Percentiles rank a stretch among this genome's conserved stretches.
phyloP scores from a whole-genome alignment of 2,797 vertebrate species.

The Lithobates sylvaticus region DNA sequence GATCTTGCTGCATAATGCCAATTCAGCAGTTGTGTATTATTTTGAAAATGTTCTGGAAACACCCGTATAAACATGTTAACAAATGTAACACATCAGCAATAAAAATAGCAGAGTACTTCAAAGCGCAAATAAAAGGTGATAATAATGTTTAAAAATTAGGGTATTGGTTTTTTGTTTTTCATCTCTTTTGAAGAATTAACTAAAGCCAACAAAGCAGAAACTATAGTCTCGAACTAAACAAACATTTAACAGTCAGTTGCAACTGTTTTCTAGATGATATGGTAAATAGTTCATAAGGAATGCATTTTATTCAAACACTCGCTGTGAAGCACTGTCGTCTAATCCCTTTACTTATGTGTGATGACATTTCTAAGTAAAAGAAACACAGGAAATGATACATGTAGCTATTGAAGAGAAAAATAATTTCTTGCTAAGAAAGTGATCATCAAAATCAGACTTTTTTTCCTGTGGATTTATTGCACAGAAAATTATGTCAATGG shows the following conservation, averaged over 20 bases:
- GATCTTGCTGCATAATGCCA: neutral
- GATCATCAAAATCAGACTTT: constrained; percentile 54
- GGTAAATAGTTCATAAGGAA: constrained; percentile 63
- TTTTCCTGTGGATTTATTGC: constrained; percentile 39
- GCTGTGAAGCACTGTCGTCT: constrained; percentile 61
- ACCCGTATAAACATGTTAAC: constrained; percentile 32
- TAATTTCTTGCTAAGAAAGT: constrained; percentile 60
- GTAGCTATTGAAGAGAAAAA: constrained; percentile 61
- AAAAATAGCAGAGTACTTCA: constrained; percentile 50
- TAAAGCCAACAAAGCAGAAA: constrained; percentile 63
- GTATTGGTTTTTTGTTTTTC: constrained; percentile 42
- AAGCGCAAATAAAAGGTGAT: constrained; percentile 49
- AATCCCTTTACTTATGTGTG: constrained; percentile 62
- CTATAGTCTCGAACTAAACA: constrained; percentile 59
- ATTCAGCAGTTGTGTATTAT: constrained; percentile 14
- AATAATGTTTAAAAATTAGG: constrained; percentile 52
- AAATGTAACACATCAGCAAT: constrained; percentile 49
- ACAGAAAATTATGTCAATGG: constrained; percentile 23
- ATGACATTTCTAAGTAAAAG: constrained; percentile 63
- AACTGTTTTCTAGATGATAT: constrained; percentile 63
- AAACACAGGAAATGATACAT: constrained; percentile 62
- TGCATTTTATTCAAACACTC: constrained; percentile 63
- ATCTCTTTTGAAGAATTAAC: constrained; percentile 59
- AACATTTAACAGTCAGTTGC: constrained; percentile 63
- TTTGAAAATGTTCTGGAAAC: constrained; percentile 25